Percentiles rank a stretch among this genome's conserved stretches.
Evolutionary conservation across 2,888 invertebrate species (phyloP).

Genomic region (Lingula anatina): DNA sequence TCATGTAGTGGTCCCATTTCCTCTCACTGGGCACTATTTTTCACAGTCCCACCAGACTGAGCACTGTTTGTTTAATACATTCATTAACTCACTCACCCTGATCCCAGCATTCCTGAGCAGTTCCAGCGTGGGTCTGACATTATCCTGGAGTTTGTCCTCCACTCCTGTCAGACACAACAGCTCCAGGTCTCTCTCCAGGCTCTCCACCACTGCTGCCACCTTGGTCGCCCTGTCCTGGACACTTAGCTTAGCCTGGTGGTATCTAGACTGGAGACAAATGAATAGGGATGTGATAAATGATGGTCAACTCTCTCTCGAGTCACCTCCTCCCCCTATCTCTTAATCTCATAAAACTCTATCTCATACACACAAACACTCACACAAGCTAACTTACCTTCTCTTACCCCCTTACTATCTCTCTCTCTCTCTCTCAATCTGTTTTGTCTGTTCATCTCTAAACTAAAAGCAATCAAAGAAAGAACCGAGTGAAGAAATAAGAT

Average conservation of each 20-base stretch:
- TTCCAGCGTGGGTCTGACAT: constrained; percentile 67
- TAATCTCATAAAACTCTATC: no score
- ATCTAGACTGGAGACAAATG: no score
- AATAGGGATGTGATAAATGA: no score
- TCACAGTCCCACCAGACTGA: not conserved
- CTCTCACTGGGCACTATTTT: not conserved
- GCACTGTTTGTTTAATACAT: not conserved
- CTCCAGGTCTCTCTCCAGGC: constrained; percentile 84
- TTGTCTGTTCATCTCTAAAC: no score
- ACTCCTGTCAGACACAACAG: constrained; percentile 66
- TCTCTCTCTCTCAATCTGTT: no score
- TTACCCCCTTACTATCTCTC: no score
- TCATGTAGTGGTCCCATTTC: not conserved
- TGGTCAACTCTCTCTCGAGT: no score
- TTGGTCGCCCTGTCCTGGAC: constrained; percentile 77
- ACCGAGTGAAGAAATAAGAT: no score
- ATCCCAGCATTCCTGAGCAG: constrained; percentile 69
- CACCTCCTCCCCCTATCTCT: no score
- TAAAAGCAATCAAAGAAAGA: no score
- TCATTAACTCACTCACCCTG: constrained; percentile 54
- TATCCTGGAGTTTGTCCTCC: constrained; percentile 68
- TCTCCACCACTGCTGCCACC: constrained; percentile 80
- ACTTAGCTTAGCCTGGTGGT: constrained; percentile 71
- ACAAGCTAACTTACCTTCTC: no score
- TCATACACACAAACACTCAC: no score